Evolutionary conservation across 2,888 invertebrate species (phyloP), one percentile per base, ranked within the genome.

Genomic region (Ecdyonurus torrentis): DNA sequence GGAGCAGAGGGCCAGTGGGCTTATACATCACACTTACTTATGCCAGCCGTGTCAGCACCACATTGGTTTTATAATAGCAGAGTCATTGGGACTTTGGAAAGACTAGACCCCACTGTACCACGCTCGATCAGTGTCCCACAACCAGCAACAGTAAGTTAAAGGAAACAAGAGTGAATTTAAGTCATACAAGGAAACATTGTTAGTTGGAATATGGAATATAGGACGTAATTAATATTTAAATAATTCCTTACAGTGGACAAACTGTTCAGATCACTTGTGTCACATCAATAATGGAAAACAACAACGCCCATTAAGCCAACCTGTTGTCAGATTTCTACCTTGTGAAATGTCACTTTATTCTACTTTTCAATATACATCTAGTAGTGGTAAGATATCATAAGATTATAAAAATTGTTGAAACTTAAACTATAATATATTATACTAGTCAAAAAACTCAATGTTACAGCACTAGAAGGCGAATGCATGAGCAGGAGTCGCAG

Each of bases 1-100:
- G 74, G 75, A 55, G 77, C 77, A 69, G 74, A 75, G 61, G 75
- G 74, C 63, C 73, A 75, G 60, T 78, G 78, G 76, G 75, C 76
- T n/a, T 78, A 78, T 68, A 76, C 73, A 66, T 78, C 77, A 66
- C 71, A 77, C 23, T 66, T 77, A 22, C 72, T 76, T 22, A 71
- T 67, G 23, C 67, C 67, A 58, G 63, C 66, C 23, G 67, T 65
- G 59, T 59, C 23, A 23, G 62, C 55, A 18, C 37, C 37, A 10
- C 70, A 71, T 63, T 72, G 72, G 72, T 70, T 71, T 62, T 72
- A 71, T 63, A 70, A 71, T 65, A 69, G 68, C 62, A 68, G 69
- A 61, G 67, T 69, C 58, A 66, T 71, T n/a, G 67, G 67, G 1
- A 66, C 67, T 23, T 66, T 68, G 23, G 70, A 67, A 23, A 63